Evolutionary conservation across 2,888 invertebrate species (phyloP).

Genomic region (Andrena camellia): DNA sequence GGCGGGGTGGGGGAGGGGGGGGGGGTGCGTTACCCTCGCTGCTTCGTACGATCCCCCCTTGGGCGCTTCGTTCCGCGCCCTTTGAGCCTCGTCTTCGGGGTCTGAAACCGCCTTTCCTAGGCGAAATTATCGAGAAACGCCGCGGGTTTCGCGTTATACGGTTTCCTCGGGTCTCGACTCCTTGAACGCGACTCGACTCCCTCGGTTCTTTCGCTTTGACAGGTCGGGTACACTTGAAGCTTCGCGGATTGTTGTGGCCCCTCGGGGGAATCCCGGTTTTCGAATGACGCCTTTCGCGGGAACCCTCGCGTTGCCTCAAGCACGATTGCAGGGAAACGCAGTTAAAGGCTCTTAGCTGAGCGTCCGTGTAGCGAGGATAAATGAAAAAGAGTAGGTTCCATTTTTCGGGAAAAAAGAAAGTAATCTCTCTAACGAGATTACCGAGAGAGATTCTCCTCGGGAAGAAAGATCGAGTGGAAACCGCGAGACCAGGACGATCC

Average conservation of each 20-base stretch:
- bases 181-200: not conserved
- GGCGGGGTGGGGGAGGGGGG: no score
- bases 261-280: not conserved
- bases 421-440: constrained; percentile 3
- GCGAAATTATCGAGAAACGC: constrained; percentile 21
- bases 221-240: not conserved
- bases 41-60: constrained; percentile 21
- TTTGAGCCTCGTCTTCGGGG: constrained; percentile 41
- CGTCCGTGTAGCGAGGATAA: no score
- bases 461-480: constrained; percentile 8
- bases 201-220: not conserved
- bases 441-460: not conserved
- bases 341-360: no score
- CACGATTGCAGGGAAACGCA: no score
- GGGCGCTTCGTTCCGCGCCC: constrained; percentile 51
- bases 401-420: not conserved
- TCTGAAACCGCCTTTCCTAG: constrained; percentile 21
- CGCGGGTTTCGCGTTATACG: constrained; percentile 1
- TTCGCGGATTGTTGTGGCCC: not conserved
- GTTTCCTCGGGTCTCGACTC: not conserved
- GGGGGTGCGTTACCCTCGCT: constrained; percentile 34
- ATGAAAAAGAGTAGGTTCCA: not conserved
- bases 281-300: no score
- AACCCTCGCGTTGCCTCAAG: no score
- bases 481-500: constrained; percentile 34